Conservation (phyloP, 2,113 vertebrate species). For the Petaurus breviceps region DNA sequence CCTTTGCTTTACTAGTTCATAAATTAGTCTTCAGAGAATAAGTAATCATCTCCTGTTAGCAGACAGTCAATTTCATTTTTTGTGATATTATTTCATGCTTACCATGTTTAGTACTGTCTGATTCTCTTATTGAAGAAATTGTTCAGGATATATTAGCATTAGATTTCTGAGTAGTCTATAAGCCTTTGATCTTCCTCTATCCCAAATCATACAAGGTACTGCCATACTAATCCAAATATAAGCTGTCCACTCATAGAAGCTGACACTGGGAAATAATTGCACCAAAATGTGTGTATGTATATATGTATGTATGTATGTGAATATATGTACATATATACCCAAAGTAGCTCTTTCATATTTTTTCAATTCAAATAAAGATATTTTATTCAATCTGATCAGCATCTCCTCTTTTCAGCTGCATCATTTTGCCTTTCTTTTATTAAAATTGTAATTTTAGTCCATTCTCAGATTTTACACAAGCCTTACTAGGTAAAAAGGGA, state of each 20-base stretch:
- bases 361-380: neutral
- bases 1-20: neutral
- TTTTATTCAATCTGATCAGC: neutral
- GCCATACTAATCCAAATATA: neutral
- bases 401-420: neutral
- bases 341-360: neutral
- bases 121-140: neutral
- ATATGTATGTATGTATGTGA: too few relatives aligned
- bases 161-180: neutral
- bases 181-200: neutral
- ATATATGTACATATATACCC: too few relatives aligned
- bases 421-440: neutral
- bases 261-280: neutral
- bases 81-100: neutral
- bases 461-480: neutral
- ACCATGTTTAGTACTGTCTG: neutral
- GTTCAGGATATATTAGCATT: neutral
- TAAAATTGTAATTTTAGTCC: neutral
- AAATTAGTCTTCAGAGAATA: neutral
- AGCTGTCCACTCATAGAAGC: neutral
- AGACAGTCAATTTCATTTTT: neutral
- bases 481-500: neutral
- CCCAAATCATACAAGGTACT: neutral
- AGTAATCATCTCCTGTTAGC: neutral
- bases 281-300: neutral